Conservation (phyloP, 2,888 invertebrate species). For the Ommatoiulus sabulosus region DNA sequence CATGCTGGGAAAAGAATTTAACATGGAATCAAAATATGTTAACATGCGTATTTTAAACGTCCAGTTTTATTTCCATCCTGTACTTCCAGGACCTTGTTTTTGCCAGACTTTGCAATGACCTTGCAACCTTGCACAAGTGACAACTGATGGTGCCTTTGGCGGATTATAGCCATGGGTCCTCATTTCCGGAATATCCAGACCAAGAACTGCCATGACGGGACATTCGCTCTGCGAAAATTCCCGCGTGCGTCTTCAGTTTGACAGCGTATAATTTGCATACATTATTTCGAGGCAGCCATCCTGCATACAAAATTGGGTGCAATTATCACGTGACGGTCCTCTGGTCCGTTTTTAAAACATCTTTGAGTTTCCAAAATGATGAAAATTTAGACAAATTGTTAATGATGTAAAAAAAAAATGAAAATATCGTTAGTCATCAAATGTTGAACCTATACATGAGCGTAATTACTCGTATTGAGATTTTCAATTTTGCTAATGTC, state of each 20-base stretch:
- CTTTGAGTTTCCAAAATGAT: background rate
- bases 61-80: background rate
- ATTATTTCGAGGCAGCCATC: background rate
- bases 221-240: background rate
- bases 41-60: too few relatives aligned
- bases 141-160: background rate
- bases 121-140: conserved; percentile 1
- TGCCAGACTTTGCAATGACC: background rate
- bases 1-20: too few relatives aligned
- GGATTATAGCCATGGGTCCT: background rate
- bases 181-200: conserved; percentile 22
- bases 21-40: too few relatives aligned
- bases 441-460: too few relatives aligned
- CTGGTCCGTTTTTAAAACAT: background rate
- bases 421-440: too few relatives aligned
- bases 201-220: background rate
- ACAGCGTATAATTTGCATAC: conserved; percentile 7
- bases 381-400: background rate
- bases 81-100: background rate
- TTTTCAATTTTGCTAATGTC: too few relatives aligned
- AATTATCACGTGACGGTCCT: background rate
- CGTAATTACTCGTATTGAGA: too few relatives aligned
- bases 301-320: background rate
- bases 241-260: conserved; percentile 3
- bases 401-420: too few relatives aligned